A percentile compares a stretch with the other conserved stretches of the same genome.
Conservation (phyloP, 2,797 vertebrate species). For the Mus spretus region DNA sequence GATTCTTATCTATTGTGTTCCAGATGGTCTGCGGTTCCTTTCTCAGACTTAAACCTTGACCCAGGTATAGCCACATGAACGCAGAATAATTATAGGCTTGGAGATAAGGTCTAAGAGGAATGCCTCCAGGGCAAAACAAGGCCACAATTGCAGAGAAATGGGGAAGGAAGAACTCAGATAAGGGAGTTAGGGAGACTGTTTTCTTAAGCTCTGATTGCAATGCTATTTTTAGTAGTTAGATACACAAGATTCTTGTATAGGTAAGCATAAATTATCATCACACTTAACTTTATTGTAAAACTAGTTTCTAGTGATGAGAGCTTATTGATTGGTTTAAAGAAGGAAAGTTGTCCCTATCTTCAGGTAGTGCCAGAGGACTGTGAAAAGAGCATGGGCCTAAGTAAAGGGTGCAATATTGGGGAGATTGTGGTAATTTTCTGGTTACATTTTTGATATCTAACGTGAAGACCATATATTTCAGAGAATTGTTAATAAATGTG, state of each 20-base stretch:
- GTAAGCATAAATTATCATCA: constrained; percentile 22
- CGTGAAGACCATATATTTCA: constrained; percentile 24
- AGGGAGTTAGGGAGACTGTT: not conserved
- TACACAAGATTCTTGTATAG: constrained; percentile 53
- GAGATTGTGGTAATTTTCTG: constrained; percentile 53
- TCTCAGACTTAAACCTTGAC: not conserved
- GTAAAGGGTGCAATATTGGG: not conserved
- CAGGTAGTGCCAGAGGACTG: not conserved
- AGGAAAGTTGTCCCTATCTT: constrained; percentile 16
- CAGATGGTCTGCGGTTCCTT: not conserved
- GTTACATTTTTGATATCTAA: constrained; percentile 19
- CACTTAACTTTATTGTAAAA: constrained; percentile 50
- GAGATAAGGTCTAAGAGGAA: not conserved
- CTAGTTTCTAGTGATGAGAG: constrained; percentile 31
- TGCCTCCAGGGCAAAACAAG: not conserved
- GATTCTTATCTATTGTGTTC: not conserved
- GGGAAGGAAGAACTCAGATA: not conserved
- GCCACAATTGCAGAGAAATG: not conserved
- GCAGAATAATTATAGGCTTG: not conserved
- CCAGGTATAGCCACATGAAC: not conserved
- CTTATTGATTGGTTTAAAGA: constrained; percentile 46
- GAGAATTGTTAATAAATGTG: constrained; percentile 29
- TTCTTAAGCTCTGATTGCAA: constrained; percentile 3
- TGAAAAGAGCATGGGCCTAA: not conserved
- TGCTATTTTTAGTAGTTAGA: not conserved